Evolutionary conservation across 2,888 invertebrate species (phyloP), one percentile per base, ranked within the genome.

Genomic region (Hypselothyrea guttata): DNA sequence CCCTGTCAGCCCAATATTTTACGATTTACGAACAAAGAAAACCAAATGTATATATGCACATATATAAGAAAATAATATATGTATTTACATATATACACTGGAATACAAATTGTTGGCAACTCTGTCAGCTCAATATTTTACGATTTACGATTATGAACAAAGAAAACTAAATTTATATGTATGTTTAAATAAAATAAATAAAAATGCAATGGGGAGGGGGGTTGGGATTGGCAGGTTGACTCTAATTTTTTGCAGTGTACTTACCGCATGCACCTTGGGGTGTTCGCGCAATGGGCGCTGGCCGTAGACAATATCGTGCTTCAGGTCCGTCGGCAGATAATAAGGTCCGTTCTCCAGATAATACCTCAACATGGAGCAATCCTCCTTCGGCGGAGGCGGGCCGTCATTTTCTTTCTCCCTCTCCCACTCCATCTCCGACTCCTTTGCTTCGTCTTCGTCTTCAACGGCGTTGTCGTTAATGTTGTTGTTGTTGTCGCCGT

Each of bases 231-330:
- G 35, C 40, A 60, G 55, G 60, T 60, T 64, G 38, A 13, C 28
- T 52, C 7, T 34, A 12, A 27, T 31, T 30, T 38, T 7, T 40
- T 28, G 46, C 9, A 42, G 8, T 16, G 18, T n/a, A 67, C 79
- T 86, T 67, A 90, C 90, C 86, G 86, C 86, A 67, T 89, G 89
- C 22, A 89, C 88, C 71, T 87, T 89, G 46, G 89, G 75, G 70
- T 88, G 87, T 42, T 85, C 77, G 49, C 84, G 85, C 53, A 90
- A 44, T 31, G 88, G 83, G 56, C 89, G 85, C 75, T 90, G 90
- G 60, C 89, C 89, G 71, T 90, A 89, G 48, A 89, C 75, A 69
- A 90, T 79, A 72, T 90, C 90, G 65, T 88, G 86, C 63, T 84
- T 88, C 0, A 90, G 70, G 46, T 89, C 88, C 51, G 73, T 66